Conservation (phyloP, 2,888 invertebrate genomes). For the Palloptera scutellata region DNA sequence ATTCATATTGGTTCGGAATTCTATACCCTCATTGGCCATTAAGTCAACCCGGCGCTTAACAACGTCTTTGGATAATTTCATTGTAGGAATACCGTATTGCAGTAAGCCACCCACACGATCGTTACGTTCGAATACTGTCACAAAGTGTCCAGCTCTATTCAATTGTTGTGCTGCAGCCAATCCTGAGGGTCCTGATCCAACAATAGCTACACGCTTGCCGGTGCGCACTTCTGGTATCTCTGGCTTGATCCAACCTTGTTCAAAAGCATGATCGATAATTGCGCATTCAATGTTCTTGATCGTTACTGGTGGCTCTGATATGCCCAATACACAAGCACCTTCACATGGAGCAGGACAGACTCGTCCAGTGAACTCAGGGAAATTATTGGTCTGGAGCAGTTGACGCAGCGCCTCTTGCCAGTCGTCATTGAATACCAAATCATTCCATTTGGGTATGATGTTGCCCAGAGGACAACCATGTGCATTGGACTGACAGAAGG, state of each 20-base stretch:
- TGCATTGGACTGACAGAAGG: slow-evolving; percentile 90
- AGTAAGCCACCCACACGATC: slow-evolving; percentile 94
- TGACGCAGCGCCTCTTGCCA: slow-evolving; percentile 95
- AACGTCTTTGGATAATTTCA: slow-evolving; percentile 96
- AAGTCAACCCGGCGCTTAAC: slow-evolving; percentile 89
- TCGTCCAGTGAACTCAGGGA: slow-evolving; percentile 96
- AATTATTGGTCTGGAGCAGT: slow-evolving; percentile 96
- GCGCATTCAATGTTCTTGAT: slow-evolving; percentile 99
- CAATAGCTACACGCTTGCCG: slow-evolving; percentile 84
- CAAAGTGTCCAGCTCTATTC: slow-evolving; percentile 92
- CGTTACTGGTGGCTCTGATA: slow-evolving; percentile 95
- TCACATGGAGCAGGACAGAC: slow-evolving; percentile 98
- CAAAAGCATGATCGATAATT: slow-evolving; percentile 98
- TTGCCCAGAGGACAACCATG: slow-evolving; percentile 98
- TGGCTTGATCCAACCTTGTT: slow-evolving; percentile 92
- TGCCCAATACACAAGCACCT: slow-evolving; percentile 95
- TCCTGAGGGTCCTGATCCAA: slow-evolving; percentile 95
- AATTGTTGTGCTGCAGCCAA: slow-evolving; percentile 96
- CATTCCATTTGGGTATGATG: slow-evolving; percentile 99
- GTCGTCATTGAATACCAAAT: slow-evolving; percentile 90
- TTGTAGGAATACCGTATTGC: slow-evolving; percentile 98
- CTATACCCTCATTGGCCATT: slow-evolving; percentile 87
- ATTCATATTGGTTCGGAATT: slow-evolving; percentile 87
- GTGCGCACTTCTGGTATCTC: slow-evolving; percentile 78
- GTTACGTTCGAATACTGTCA: slow-evolving; percentile 96